Evolutionary conservation across 2,113 vertebrate genomes (phyloP).

Genomic region (Tamias sibiricus): DNA sequence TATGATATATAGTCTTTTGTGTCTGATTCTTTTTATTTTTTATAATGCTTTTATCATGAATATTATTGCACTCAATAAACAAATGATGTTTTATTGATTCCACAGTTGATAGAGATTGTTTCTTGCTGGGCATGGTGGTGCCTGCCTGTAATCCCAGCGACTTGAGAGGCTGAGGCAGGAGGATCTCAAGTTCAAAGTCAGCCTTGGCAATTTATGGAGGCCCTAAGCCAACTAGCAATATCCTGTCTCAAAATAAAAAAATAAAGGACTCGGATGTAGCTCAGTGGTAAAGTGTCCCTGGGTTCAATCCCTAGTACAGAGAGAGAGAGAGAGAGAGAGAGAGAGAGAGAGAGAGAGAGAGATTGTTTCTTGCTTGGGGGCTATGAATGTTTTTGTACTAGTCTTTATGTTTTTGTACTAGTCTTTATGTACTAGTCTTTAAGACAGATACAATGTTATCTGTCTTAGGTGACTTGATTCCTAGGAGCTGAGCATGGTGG

Average conservation of each 20-base stretch:
- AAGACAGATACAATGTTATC: neutral
- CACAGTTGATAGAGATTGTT: neutral
- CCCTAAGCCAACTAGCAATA: too few relatives aligned
- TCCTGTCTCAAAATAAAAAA: too few relatives aligned
- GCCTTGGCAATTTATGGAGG: too few relatives aligned
- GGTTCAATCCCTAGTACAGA: too few relatives aligned
- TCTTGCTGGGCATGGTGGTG: neutral
- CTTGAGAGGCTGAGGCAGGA: too few relatives aligned
- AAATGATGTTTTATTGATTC: neutral
- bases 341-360: neutral
- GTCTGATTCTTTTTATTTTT: neutral
- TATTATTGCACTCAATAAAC: neutral
- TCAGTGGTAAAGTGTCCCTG: too few relatives aligned
- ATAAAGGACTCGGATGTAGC: too few relatives aligned
- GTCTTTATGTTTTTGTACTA: too few relatives aligned
- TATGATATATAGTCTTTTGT: neutral
- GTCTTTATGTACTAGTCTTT: too few relatives aligned
- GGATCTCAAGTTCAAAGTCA: too few relatives aligned
- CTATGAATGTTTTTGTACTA: neutral
- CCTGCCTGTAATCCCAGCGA: too few relatives aligned
- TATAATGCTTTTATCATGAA: neutral
- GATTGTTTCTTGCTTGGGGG: neutral
- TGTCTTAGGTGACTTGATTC: neutral
- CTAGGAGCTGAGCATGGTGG: neutral
- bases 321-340: too few relatives aligned